These are phyloP conservation scores for Drosophila nr. perissopoda DNA, from an alignment of 2,888 invertebrate species.

Conservation along the genomic window DNA sequence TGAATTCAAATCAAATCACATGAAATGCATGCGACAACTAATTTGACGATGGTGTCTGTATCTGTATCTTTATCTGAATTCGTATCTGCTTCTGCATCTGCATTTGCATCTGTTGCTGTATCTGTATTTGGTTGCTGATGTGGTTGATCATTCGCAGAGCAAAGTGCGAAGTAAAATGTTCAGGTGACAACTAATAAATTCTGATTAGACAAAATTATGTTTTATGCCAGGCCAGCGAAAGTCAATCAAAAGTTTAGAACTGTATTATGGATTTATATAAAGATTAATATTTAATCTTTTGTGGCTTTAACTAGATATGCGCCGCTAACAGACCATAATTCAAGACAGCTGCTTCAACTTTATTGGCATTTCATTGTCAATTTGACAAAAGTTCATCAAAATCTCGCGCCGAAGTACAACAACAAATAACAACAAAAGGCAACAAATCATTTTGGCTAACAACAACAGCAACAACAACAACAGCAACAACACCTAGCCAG, in stretches of 20 bases:
- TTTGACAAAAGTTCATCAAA: conserved; percentile 77
- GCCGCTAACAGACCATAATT: not conserved
- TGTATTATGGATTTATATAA: not conserved
- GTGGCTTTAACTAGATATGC: not conserved
- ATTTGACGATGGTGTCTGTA: conserved; percentile 61
- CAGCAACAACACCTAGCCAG: conserved; percentile 17
- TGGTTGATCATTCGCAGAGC: conserved; percentile 26
- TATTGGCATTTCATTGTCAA: conserved; percentile 69
- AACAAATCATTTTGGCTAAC: conserved; percentile 35
- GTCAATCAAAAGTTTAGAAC: conserved; percentile 14
- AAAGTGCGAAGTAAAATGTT: conserved; percentile 44
- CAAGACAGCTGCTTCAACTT: conserved; percentile 17
- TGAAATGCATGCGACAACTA: conserved; percentile 70
- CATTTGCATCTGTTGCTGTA: not conserved
- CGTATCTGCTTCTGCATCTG: not conserved
- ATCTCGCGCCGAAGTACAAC: conserved; percentile 46
- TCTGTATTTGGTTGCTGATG: not conserved
- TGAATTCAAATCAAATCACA: conserved; percentile 49
- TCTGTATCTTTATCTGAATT: conserved; percentile 24
- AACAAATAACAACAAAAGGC: conserved; percentile 18
- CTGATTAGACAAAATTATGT: conserved; percentile 5
- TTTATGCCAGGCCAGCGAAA: not conserved
- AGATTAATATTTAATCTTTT: not conserved
- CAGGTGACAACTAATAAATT: conserved; percentile 18
- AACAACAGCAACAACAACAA: conserved; percentile 14